Conservation (phyloP, 2,797 vertebrate species). For the Phyllotis vaccarum region DNA sequence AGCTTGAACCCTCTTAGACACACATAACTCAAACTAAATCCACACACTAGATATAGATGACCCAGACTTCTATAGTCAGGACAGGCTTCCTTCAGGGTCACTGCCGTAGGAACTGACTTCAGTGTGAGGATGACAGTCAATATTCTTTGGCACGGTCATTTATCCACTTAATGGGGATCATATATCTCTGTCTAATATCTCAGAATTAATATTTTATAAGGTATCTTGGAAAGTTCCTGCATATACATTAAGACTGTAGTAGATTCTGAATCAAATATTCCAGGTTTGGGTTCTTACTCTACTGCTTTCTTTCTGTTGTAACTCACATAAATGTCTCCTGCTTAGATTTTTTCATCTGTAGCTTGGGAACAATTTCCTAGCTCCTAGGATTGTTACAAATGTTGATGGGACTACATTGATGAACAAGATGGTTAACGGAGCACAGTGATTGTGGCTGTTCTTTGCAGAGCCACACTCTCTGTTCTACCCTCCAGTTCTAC, state of each 20-base stretch:
- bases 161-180: neutral
- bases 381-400: neutral
- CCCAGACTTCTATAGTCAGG: neutral
- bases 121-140: neutral
- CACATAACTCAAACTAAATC: neutral
- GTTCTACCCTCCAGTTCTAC: neutral
- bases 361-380: neutral
- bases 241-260: neutral
- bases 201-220: neutral
- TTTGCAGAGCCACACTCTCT: neutral
- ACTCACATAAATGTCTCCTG: neutral
- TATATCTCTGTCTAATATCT: neutral
- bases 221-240: neutral
- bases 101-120: neutral
- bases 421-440: neutral
- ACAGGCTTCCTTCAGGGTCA: neutral
- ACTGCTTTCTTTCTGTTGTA: neutral
- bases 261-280: neutral
- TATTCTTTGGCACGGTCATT: neutral
- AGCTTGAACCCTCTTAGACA: neutral
- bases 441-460: neutral
- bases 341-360: neutral
- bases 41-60: neutral
- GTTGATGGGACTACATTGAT: neutral
- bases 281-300: neutral